phyloP scores from a whole-genome alignment of 2,113 vertebrate genomes.

The Daphoenositta chrysoptera region DNA sequence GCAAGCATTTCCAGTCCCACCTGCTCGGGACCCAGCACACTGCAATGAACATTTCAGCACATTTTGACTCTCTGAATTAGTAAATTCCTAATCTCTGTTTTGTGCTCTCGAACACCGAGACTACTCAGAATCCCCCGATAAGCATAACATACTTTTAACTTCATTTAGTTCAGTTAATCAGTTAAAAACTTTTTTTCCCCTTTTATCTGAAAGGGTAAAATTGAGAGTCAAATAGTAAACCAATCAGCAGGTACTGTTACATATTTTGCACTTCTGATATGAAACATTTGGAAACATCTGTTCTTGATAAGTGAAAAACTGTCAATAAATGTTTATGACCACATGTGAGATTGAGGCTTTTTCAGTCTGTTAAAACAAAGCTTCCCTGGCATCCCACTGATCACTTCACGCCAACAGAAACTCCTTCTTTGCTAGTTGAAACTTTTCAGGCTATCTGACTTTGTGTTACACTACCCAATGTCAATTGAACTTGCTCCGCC shows the following conservation, averaged over 20 bases:
- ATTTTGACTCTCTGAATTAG: not conserved
- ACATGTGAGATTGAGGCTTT: not conserved
- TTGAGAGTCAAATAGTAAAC: not conserved
- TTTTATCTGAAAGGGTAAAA: not conserved
- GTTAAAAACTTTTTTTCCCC: not conserved
- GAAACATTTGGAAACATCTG: not conserved
- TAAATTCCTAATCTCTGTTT: not conserved
- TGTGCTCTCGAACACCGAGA: not conserved
- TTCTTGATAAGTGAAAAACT: not conserved
- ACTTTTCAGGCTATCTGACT: not conserved
- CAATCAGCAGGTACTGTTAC: not conserved
- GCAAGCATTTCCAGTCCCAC: conserved; percentile 10
- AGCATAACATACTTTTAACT: not conserved
- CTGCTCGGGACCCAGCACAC: not conserved
- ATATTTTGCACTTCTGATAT: not conserved
- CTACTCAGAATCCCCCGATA: not conserved
- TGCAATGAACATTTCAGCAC: not conserved
- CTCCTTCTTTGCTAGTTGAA: not conserved
- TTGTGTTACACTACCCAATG: not conserved
- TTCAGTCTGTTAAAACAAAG: not conserved
- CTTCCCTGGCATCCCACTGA: not conserved
- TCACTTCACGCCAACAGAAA: not conserved
- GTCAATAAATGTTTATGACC: not conserved
- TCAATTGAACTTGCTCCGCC: not conserved
- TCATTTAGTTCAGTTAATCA: not conserved